Base-by-base conservation (phyloP, 2,797 vertebrate genomes). In the Aselliscus stoliczkanus region DNA sequence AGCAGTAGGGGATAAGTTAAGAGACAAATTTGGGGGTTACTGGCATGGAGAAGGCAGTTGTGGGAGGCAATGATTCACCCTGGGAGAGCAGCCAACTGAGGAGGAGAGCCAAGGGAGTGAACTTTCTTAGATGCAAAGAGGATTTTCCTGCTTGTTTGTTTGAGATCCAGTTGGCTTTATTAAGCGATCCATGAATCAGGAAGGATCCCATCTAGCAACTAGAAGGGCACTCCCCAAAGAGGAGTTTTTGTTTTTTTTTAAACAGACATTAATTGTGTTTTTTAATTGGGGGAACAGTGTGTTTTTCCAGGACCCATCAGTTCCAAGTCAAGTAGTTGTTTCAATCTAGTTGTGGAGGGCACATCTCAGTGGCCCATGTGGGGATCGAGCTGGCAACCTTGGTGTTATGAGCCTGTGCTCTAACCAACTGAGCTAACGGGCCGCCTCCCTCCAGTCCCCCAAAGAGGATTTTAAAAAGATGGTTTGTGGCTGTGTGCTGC, bases 41-140 rank as follows among this genome's bases (percentile, higher is more conserved):
- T 13, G n/a, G 8, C 34, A 5, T 21, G 47, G 67, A 89, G 58
- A 79, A 79, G 69, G 62, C 25, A 62, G 7, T 76, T 86, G 39
- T 69, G 39, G 47, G 70, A 65, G 27, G 64, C n/a, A 34, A 47
- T 39, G 39, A 73, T 76, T 92, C 58, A n/a, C 34, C 29, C 21
- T 20, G 58, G 7, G 37, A 58, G 54, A 72, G 34, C 31, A 50
- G n/a, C 27, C 0, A 50, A 29, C 39, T 7, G 34, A 60, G 93
- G 56, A 60, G 54, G 81, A 90, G 44, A 88, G 21, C 52, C 13
- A 27, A 54, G 42, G 70, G 12, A 42, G 39, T 27, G 69, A 77
- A 34, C 23, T 88, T 92, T 65, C 50, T 95, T 81, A 95, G 50
- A 82, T 79, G 12, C 18, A 21, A 93, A 70, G 79, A 88, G 73